Evolutionary conservation across 2,888 invertebrate species (phyloP), one percentile per base, ranked within the genome.

Genomic region (Drosophila cyrtoloma): DNA sequence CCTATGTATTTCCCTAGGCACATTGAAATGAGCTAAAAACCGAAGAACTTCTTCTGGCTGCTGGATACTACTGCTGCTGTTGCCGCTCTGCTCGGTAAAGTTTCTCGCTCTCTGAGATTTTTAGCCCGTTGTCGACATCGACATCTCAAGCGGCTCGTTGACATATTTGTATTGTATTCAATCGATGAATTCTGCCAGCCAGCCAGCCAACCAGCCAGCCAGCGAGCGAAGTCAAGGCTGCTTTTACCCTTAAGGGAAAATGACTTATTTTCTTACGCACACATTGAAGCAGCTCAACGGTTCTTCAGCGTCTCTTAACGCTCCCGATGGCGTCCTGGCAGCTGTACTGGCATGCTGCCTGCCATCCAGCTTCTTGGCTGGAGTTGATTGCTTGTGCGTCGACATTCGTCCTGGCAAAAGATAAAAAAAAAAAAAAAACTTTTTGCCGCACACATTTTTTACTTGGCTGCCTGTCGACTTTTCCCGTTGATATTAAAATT

Each of bases 251-350:
- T 82, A 79, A 82, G 91, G 88, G 91, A 85, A 90, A 88, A 88
- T 90, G 87, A 88, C 88, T 91, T 90, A 91, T 90, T 88, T 88
- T 91, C 89, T 88, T 90, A 87, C 89, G 88, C 88, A 91, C 87
- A 88, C 90, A 89, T 75, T 77, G 76, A 84, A 79, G 67, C 77
- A 77, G 67, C 84, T 72, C 84, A 73, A 30, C 77, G 59, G 16
- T 58, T 51, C 28, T 28, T 51, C 51, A 51, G 51, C 51, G 16
- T 39, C 57, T 39, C 39, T 44, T 22, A 42, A 42, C 44, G 39
- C 62, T 60, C 55, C 47, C 47, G 47, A 14, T 47, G 53, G 37
- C 56, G 58, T 66, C 65, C 62, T 58, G 71, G 62, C 70, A 61
- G 70, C 77, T 67, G 71, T 59, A 50, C 69, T 56, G 69, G 63